Conservation (phyloP, 2,113 vertebrate species). For the Chinchilla lanigera region DNA sequence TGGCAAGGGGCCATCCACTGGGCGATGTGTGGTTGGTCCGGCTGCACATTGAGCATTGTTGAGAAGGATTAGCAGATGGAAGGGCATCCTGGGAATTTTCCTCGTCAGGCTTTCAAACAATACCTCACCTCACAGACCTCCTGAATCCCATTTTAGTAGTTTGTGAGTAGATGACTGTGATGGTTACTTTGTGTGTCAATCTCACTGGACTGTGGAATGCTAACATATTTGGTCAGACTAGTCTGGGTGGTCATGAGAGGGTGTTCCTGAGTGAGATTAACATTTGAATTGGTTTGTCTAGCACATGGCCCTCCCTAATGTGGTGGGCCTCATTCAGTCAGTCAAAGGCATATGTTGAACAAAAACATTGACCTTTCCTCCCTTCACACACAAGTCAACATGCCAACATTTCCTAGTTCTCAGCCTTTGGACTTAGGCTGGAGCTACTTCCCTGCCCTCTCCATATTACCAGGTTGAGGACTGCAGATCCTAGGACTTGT, state of each 20-base stretch:
- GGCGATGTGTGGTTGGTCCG: not conserved
- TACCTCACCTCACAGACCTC: not conserved
- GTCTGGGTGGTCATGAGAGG: not conserved
- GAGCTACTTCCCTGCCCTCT: not conserved
- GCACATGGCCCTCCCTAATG: not conserved
- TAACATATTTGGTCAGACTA: not conserved
- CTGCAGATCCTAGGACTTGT: not conserved
- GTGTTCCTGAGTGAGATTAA: not conserved
- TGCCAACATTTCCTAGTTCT: not conserved
- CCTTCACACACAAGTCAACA: not conserved
- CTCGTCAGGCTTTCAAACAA: not conserved
- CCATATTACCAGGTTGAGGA: not conserved
- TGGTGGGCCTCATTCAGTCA: not conserved
- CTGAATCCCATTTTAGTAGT: not conserved
- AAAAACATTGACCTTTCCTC: not conserved
- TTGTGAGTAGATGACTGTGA: not conserved
- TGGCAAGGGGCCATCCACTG: not conserved
- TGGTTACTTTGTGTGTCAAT: not conserved
- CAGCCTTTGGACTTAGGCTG: not conserved
- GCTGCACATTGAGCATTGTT: not conserved
- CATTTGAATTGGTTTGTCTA: not conserved
- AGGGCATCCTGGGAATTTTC: not conserved
- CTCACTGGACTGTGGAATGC: not conserved
- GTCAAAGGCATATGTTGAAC: not conserved
- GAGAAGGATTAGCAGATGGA: not conserved